Conservation (phyloP, 2,113 vertebrate species). For the Pituophis catenifer region DNA sequence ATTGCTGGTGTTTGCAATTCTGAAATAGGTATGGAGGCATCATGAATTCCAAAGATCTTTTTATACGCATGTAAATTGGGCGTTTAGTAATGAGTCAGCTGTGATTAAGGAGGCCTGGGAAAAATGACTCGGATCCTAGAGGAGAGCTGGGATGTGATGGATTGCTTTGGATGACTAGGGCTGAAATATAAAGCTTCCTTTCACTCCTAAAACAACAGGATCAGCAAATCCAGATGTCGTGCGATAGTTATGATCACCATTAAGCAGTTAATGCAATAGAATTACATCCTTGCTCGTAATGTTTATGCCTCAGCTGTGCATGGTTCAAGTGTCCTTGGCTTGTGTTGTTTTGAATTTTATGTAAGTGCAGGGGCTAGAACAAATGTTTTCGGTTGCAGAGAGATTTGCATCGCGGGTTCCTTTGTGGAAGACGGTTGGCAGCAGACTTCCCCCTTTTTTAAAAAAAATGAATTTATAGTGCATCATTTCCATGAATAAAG, state of each 20-base stretch:
- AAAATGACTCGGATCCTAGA: not conserved
- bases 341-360: not conserved
- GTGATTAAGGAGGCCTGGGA: slow-evolving; percentile 3
- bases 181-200: not conserved
- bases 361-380: not conserved
- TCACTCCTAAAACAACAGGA: not conserved
- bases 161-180: not conserved
- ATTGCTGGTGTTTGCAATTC: slow-evolving; percentile 3
- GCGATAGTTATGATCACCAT: slow-evolving; percentile 15
- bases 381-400: not conserved
- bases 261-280: slow-evolving; percentile 32
- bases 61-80: not conserved
- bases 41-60: not conserved
- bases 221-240: not conserved
- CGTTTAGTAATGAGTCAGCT: not conserved
- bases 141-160: not conserved
- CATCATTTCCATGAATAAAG: not conserved
- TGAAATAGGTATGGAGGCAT: not conserved
- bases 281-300: not conserved
- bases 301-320: slow-evolving; percentile 16
- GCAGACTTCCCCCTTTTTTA: not conserved
- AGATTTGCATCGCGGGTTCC: not conserved
- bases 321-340: slow-evolving; percentile 1
- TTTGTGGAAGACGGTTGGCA: not conserved
- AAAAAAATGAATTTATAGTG: not conserved